Conservation (phyloP, 2,888 invertebrate species). For the Noctua comes region DNA sequence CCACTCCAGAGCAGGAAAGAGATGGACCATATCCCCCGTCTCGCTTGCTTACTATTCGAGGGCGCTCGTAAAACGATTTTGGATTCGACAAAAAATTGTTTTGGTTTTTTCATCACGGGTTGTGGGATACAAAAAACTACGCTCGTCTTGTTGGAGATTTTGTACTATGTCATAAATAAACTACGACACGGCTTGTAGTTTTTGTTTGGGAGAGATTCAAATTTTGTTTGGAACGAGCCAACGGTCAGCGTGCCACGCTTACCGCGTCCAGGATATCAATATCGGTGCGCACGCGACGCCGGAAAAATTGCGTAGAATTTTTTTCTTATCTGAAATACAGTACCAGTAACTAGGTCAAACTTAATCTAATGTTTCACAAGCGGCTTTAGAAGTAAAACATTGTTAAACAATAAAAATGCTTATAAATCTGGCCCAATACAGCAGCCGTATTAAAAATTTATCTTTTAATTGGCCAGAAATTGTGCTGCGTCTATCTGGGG, state of each 20-base stretch:
- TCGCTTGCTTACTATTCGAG: slow-evolving; percentile 85
- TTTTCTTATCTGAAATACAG: slow-evolving; percentile 80
- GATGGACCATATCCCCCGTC: slow-evolving; percentile 69
- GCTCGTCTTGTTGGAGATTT: slow-evolving; percentile 83
- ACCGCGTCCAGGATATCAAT: slow-evolving; percentile 60
- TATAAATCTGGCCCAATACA: slow-evolving; percentile 53
- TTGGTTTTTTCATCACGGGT: slow-evolving; percentile 85
- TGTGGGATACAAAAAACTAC: slow-evolving; percentile 75
- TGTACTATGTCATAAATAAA: slow-evolving; percentile 86
- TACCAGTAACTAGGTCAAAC: slow-evolving; percentile 78
- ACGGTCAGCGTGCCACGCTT: slow-evolving; percentile 78
- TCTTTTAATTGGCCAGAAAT: slow-evolving; percentile 88
- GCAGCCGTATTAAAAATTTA: slow-evolving; percentile 73
- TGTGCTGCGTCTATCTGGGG: slow-evolving; percentile 85
- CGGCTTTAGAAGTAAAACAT: slow-evolving; percentile 58
- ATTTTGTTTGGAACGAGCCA: slow-evolving; percentile 79
- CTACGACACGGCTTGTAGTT: slow-evolving; percentile 80
- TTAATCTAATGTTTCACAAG: slow-evolving; percentile 81
- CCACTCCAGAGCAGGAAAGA: slow-evolving; percentile 73
- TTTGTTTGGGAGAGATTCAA: slow-evolving; percentile 80
- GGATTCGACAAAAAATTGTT: slow-evolving; percentile 87
- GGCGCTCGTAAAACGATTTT: slow-evolving; percentile 88
- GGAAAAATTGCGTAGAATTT: slow-evolving; percentile 78
- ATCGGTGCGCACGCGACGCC: slow-evolving; percentile 60
- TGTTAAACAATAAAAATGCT: slow-evolving; percentile 40